Evolutionary conservation across 2,113 vertebrate species (phyloP).

Genomic region (Mirza zaza): DNA sequence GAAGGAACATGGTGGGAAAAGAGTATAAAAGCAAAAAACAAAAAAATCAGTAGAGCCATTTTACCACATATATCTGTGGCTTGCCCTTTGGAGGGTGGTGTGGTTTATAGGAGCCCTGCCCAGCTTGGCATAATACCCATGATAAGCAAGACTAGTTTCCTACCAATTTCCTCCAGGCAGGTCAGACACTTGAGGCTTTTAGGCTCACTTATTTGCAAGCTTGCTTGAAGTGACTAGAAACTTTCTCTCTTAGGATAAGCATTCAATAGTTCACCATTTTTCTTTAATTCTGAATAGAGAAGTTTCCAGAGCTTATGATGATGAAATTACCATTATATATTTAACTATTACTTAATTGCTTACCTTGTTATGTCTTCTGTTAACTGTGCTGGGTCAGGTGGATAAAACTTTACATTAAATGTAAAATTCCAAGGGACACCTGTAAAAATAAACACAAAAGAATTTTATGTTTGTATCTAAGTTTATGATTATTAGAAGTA

Average conservation of each 20-base stretch:
- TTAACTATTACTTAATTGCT: constrained; percentile 42
- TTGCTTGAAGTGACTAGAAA: neutral
- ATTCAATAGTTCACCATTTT: neutral
- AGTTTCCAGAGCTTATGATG: neutral
- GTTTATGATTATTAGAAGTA: constrained; percentile 37
- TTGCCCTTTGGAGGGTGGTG: neutral
- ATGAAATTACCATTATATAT: constrained; percentile 48
- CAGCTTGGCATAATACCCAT: neutral
- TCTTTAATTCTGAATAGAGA: constrained; percentile 29
- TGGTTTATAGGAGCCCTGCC: neutral
- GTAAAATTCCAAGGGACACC: constrained; percentile 89
- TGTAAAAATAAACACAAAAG: constrained; percentile 75
- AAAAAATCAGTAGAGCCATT: neutral
- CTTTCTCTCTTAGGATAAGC: neutral
- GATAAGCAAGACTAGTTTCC: neutral
- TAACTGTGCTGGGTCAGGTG: constrained; percentile 96
- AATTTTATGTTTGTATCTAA: constrained; percentile 39
- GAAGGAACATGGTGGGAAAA: neutral
- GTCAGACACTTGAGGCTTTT: neutral
- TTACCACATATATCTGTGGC: neutral
- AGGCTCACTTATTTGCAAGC: constrained; percentile 26
- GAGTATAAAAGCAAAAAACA: neutral
- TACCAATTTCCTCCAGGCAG: neutral
- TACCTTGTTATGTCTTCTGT: constrained; percentile 99
- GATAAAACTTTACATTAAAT: constrained; percentile 94